Evolutionary conservation across 2,113 vertebrate species (phyloP).

Genomic region (Petroica traversi): DNA sequence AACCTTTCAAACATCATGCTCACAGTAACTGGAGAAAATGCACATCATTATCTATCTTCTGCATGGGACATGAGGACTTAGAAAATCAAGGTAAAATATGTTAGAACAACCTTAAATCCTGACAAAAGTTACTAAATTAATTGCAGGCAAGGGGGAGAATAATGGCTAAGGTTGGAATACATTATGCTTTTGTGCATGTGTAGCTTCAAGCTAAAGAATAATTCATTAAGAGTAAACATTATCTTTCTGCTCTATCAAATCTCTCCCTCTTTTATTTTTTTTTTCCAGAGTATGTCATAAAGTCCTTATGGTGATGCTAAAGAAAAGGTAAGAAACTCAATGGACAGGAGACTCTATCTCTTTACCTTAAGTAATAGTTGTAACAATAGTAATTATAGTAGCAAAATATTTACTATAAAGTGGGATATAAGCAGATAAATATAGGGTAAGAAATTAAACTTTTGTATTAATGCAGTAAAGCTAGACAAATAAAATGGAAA

Average conservation of each 20-base stretch:
- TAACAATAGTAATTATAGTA: background rate
- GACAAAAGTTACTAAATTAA: background rate
- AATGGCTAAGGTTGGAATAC: background rate
- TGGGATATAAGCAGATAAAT: background rate
- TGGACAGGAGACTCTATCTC: background rate
- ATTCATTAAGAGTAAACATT: background rate
- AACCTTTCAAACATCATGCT: background rate
- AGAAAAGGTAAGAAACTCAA: background rate
- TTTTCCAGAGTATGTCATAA: background rate
- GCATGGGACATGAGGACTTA: background rate
- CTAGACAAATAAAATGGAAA: background rate
- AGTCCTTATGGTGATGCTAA: background rate
- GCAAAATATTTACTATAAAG: background rate
- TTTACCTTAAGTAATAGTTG: background rate
- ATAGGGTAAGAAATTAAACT: background rate
- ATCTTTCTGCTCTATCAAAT: background rate
- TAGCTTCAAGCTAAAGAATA: background rate
- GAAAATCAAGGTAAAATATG: background rate
- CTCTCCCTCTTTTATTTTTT: background rate
- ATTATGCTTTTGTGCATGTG: background rate
- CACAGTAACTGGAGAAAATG: background rate
- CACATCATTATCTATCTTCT: background rate
- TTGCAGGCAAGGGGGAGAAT: background rate
- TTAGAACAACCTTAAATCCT: background rate
- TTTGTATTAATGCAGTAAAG: background rate